Percentiles rank a stretch among this genome's conserved stretches.
Conservation (phyloP, 2,888 invertebrate species). For the Dyspetes luteomarginatus region DNA sequence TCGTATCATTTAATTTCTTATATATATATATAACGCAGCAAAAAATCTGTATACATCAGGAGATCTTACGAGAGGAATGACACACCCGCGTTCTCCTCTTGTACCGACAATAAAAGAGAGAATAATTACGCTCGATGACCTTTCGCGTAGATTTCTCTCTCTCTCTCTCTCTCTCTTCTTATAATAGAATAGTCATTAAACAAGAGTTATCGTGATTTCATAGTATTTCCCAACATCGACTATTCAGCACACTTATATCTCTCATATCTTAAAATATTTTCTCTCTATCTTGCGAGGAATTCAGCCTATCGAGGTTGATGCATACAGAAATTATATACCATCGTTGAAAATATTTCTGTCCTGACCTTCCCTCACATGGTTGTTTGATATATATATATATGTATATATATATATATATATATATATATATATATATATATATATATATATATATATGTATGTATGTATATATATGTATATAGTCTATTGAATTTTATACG, state of each 20-base stretch:
- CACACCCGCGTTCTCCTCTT: conserved; percentile 51
- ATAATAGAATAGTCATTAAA: conserved; percentile 57
- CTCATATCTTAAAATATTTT: conserved; percentile 28
- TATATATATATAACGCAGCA: neutral
- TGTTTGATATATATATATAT: neutral
- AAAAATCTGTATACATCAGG: neutral
- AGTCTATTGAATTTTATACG: too few relatives aligned
- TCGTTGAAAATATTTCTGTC: neutral
- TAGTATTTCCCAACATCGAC: conserved; percentile 51
- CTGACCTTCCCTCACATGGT: neutral
- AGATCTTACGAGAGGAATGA: conserved; percentile 18
- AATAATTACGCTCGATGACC: conserved; percentile 57
- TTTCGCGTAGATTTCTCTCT: conserved; percentile 52
- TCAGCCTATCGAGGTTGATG: neutral
- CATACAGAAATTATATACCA: too few relatives aligned
- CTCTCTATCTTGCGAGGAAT: neutral
- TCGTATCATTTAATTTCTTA: neutral
- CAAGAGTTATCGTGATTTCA: conserved; percentile 52
- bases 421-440: too few relatives aligned
- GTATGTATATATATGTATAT: too few relatives aligned
- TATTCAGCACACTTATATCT: conserved; percentile 21
- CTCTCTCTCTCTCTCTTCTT: neutral
- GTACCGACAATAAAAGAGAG: conserved; percentile 41
- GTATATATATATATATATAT: conserved; percentile 1
- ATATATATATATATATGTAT: too few relatives aligned